A percentile compares a stretch with the other conserved stretches of the same genome.
Evolutionary conservation across 2,888 invertebrate genomes (phyloP).

Genomic region (Melieria omissa): DNA sequence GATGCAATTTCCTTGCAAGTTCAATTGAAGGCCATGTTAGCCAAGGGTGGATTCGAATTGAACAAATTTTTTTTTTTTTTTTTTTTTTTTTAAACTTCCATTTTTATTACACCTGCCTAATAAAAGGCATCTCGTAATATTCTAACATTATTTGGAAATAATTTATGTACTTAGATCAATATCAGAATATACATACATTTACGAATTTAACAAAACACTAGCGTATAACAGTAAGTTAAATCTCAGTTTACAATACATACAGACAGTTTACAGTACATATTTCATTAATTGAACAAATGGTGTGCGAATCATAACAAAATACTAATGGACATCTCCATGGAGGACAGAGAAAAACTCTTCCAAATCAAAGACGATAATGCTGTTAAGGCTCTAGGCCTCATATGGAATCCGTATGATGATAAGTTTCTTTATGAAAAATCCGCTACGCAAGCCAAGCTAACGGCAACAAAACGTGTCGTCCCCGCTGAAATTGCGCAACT

Average conservation of each 20-base stretch:
- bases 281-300: background rate
- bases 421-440: background rate
- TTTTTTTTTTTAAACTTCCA: no score
- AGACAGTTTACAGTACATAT: no score
- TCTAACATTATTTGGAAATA: no score
- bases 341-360: constrained; percentile 14
- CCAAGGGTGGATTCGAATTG: background rate
- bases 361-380: background rate
- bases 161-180: no score
- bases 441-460: background rate
- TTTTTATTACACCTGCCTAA: no score
- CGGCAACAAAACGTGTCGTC: background rate
- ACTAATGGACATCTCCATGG: constrained; percentile 12
- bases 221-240: no score
- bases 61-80: no score
- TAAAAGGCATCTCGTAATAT: no score
- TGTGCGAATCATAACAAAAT: constrained; percentile 12
- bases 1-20: constrained; percentile 19
- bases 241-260: no score
- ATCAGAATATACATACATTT: no score
- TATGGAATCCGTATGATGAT: background rate
- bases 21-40: background rate
- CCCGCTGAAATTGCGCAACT: constrained; percentile 13
- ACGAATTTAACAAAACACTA: no score
- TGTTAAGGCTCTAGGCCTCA: background rate